A percentile compares a stretch with the other conserved stretches of the same genome.
phyloP scores from a whole-genome alignment of 1,140 invertebrate species.

The Choristoneura fumiferana region DNA sequence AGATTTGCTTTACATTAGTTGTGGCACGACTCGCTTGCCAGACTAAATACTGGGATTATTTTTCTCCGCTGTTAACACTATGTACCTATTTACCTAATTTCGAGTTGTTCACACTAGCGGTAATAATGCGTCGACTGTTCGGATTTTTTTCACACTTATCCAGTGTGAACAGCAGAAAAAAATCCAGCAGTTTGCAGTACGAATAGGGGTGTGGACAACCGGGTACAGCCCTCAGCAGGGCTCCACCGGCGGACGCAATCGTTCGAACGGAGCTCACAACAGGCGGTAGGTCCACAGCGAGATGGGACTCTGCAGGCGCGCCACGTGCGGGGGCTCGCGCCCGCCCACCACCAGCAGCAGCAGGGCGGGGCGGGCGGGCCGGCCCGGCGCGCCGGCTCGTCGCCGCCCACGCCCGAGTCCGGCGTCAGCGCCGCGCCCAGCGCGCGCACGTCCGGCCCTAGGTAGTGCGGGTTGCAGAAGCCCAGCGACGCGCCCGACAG shows the following conservation, averaged over 20 bases:
- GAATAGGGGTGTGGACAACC: too few relatives aligned
- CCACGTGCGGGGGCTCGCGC: slow-evolving; percentile 54
- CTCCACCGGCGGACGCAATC: not conserved
- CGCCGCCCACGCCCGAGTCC: slow-evolving; percentile 50
- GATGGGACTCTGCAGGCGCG: slow-evolving; percentile 55
- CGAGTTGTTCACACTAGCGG: too few relatives aligned
- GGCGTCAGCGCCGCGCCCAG: slow-evolving; percentile 51
- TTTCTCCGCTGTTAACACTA: too few relatives aligned
- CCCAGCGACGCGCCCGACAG: slow-evolving; percentile 79
- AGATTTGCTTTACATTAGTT: too few relatives aligned
- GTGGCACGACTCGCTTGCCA: too few relatives aligned
- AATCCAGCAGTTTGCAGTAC: too few relatives aligned
- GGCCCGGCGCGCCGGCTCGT: slow-evolving; percentile 73
- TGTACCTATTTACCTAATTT: too few relatives aligned
- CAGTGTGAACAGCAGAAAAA: too few relatives aligned
- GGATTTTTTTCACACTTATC: too few relatives aligned
- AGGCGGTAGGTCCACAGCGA: slow-evolving; percentile 67
- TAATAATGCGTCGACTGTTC: too few relatives aligned
- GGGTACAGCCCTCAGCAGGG: not conserved
- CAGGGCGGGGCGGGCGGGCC: too few relatives aligned
- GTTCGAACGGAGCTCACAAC: slow-evolving; percentile 36
- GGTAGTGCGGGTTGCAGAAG: slow-evolving; percentile 87
- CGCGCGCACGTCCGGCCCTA: slow-evolving; percentile 80
- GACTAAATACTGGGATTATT: too few relatives aligned
- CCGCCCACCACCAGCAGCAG: slow-evolving; percentile 62